Conservation (phyloP, 2,797 vertebrate species). For the Amniataba percoides region DNA sequence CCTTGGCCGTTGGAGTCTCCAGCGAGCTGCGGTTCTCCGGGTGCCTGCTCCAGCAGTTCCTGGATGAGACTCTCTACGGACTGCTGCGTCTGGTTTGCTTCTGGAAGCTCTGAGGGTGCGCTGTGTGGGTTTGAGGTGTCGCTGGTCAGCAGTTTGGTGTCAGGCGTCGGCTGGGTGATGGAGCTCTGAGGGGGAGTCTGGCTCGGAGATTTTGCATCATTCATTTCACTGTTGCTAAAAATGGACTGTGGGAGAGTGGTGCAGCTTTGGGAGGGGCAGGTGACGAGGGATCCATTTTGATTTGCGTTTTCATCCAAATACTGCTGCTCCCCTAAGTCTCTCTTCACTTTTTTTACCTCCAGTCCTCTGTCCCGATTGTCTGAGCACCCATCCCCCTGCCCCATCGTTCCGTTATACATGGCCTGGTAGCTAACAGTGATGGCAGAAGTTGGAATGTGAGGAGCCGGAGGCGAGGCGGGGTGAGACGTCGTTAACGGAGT, state of each 20-base stretch:
- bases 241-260: slow-evolving; percentile 47
- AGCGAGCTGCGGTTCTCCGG: slow-evolving; percentile 68
- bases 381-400: slow-evolving; percentile 59
- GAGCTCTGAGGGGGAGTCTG: slow-evolving; percentile 58
- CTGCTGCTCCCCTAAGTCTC: slow-evolving; percentile 81
- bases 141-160: slow-evolving; percentile 46
- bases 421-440: slow-evolving; percentile 77
- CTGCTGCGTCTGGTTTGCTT: slow-evolving; percentile 70
- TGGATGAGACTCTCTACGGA: slow-evolving; percentile 88
- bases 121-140: slow-evolving; percentile 46
- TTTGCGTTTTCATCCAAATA: slow-evolving; percentile 77
- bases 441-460: slow-evolving; percentile 53
- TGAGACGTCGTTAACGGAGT: slow-evolving; percentile 43
- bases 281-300: slow-evolving; percentile 75
- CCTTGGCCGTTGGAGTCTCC: slow-evolving; percentile 83
- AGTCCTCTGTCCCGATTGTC: slow-evolving; percentile 82
- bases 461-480: slow-evolving; percentile 49
- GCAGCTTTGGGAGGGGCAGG: slow-evolving; percentile 63
- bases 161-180: slow-evolving; percentile 38
- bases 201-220: slow-evolving; percentile 45
- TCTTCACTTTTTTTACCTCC: slow-evolving; percentile 91
- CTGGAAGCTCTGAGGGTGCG: slow-evolving; percentile 62
- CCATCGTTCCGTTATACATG: slow-evolving; percentile 85
- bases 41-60: slow-evolving; percentile 86
- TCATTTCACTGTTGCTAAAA: slow-evolving; percentile 63